A percentile compares a stretch with the other conserved stretches of the same genome.
phyloP scores from a whole-genome alignment of 2,797 vertebrate genomes.

The Epinephelus malabaricus region DNA sequence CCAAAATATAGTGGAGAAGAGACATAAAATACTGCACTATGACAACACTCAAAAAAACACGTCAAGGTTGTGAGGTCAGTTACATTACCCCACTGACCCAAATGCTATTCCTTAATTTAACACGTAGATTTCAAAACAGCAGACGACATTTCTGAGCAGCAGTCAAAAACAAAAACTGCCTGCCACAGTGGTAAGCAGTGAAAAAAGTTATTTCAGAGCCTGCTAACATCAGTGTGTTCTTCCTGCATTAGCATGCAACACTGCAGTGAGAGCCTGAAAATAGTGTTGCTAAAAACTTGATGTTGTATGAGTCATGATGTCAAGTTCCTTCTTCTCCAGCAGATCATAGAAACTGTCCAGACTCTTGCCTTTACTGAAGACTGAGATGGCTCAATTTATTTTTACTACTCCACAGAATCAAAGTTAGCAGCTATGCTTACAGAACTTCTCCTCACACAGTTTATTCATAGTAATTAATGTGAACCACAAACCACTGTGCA shows the following conservation, averaged over 20 bases:
- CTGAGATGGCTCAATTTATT: not conserved
- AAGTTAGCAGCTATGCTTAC: not conserved
- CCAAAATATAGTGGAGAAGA: too few species aligned
- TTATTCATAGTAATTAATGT: not conserved
- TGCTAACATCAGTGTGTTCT: not conserved
- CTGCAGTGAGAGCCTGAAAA: conserved; percentile 19
- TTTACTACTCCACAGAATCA: not conserved
- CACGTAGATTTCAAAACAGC: too few species aligned
- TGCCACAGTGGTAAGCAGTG: too few species aligned
- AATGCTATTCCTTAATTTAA: too few species aligned
- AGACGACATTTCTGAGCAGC: too few species aligned
- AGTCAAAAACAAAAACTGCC: too few species aligned
- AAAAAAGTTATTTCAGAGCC: too few species aligned
- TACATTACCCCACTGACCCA: too few species aligned
- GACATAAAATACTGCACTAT: too few species aligned
- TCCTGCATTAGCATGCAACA: conserved; percentile 4
- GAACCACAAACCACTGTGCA: not conserved
- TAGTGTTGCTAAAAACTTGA: conserved; percentile 13
- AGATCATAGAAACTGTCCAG: conserved; percentile 16
- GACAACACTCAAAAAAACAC: too few species aligned
- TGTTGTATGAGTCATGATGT: conserved; percentile 28
- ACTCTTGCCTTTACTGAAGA: not conserved
- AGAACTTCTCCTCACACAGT: not conserved
- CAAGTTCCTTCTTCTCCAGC: conserved; percentile 7
- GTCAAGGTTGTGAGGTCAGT: too few species aligned